Evolutionary conservation across 2,797 vertebrate species (phyloP).

Genomic region (Rhyacichthys aspro): DNA sequence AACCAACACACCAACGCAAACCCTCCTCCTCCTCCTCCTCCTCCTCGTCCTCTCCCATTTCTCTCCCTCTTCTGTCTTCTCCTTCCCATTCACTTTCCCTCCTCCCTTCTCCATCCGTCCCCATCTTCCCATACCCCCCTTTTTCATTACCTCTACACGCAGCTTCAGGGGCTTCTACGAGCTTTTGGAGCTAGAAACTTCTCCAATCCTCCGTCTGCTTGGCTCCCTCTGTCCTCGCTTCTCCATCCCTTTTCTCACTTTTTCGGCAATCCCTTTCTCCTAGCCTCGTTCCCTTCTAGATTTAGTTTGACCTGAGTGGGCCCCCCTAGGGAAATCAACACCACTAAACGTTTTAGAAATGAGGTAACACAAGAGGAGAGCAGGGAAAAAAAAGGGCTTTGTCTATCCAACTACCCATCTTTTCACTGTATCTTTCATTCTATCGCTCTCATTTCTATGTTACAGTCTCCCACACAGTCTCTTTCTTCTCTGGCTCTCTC

Average conservation of each 20-base stretch:
- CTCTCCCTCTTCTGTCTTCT: constrained; percentile 40
- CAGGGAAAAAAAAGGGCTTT: constrained; percentile 21
- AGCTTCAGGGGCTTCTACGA: constrained; percentile 64
- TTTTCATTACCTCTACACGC: constrained; percentile 52
- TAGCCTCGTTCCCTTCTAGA: constrained; percentile 36
- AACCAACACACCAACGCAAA: constrained; percentile 77
- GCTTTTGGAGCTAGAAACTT: constrained; percentile 64
- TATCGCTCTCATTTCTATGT: constrained; percentile 30
- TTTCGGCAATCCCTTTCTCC: constrained; percentile 11
- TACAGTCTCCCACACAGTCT: constrained; percentile 64
- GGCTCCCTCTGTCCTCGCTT: constrained; percentile 1
- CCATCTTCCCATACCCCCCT: constrained; percentile 20
- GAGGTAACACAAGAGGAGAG: constrained; percentile 29
- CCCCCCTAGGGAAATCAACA: constrained; percentile 63
- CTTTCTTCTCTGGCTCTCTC: constrained; percentile 57
- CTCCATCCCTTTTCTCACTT: constrained; percentile 56
- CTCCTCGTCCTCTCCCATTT: constrained; percentile 21
- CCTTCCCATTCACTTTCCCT: constrained; percentile 29
- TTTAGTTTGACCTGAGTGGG: constrained; percentile 66
- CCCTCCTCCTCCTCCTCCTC: constrained; percentile 59
- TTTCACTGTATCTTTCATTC: constrained; percentile 7
- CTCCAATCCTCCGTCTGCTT: constrained; percentile 59
- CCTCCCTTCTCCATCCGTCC: constrained; percentile 6
- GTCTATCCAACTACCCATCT: constrained; percentile 8
- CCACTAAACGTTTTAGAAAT: constrained; percentile 45